phyloP scores from a whole-genome alignment of 37 sponge, comb jelly and placozoan species.

The Ephydatia muelleri region DNA sequence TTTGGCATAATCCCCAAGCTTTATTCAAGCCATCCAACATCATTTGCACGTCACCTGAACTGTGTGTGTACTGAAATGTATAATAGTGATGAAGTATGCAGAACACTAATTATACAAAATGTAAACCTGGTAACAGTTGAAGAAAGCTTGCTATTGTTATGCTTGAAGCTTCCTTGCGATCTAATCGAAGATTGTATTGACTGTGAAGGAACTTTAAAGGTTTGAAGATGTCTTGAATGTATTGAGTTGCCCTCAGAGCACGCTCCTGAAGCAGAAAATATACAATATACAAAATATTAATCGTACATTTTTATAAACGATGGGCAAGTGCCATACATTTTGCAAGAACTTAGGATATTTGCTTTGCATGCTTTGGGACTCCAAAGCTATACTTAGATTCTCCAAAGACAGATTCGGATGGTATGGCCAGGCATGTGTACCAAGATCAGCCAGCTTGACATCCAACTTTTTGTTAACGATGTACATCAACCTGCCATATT shows the following conservation, averaged over 20 bases:
- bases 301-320: too few species aligned
- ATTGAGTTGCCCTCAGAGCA: slow-evolving; percentile 59
- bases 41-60: too few species aligned
- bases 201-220: slow-evolving; percentile 50
- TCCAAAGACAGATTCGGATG: slow-evolving; percentile 12
- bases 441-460: background rate
- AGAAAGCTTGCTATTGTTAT: slow-evolving; percentile 41
- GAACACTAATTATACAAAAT: too few species aligned
- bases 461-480: slow-evolving; percentile 13
- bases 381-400: slow-evolving; percentile 12
- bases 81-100: too few species aligned
- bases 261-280: slow-evolving; percentile 24
- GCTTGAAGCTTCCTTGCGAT: background rate
- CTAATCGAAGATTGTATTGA: slow-evolving; percentile 31
- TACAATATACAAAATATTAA: background rate
- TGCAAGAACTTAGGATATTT: slow-evolving; percentile 25
- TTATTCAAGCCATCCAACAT: too few species aligned
- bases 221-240: slow-evolving; percentile 65
- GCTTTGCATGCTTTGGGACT: slow-evolving; percentile 9
- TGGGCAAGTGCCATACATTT: background rate
- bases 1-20: too few species aligned
- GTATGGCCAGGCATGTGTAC: slow-evolving; percentile 35
- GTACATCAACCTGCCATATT: slow-evolving; percentile 17
- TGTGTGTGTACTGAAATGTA: too few species aligned
- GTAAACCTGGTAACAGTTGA: background rate